Base-by-base conservation (phyloP, 2,113 vertebrate genomes). In the Chionodraco myersi region DNA sequence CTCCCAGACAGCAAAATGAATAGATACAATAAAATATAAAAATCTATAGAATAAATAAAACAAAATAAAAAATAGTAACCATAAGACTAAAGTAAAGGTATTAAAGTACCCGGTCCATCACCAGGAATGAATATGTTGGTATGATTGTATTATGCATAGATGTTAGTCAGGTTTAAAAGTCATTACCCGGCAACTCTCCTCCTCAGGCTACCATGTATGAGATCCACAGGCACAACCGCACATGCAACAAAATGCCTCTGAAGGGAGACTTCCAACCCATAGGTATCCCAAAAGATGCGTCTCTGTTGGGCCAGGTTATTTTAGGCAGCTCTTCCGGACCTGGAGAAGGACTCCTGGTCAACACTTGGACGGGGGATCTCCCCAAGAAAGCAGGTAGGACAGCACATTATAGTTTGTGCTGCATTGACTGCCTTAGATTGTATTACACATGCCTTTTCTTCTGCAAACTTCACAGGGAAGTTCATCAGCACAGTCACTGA, bases 341-440 rank as follows among this genome's bases (percentile, higher is more conserved):
- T 0, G 91, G 92, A 0, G 9, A 94, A 60, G 94, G 95, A 44
- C 89, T 95, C 12, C 89, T 95, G 64, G 92, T 95, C 65, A 94
- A 95, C 89, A 86, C 62, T 23, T 95, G 94, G 94, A 5, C 0
- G 0, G 94, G 94, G 79, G 62, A 90, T 0, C 18, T 75, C 26
- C 83, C 76, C 1, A 4, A 15, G 1, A 79, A 75, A 0, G 18
- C 60, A 74, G 83, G 86, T 88, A 11, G 75, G 11, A 41, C n/a
- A 15, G 2, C 5, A 6, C 6, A 10, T 3, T 14, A 54, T 16
- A 3, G 3, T 52, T 4, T 5, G 0, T 13, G 14, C 16, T 10
- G 1, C 7, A 34, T 6, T 0, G 4, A 5, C n/a, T 1, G 11
- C 52, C 13, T 2, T 3, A 26, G 0, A 5, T 10, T 64, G 45